A percentile compares a stretch with the other conserved stretches of the same genome.
These are phyloP conservation scores for Lissonota sp. DNA, from an alignment of 2,888 invertebrate species.

Conservation along the genomic window DNA sequence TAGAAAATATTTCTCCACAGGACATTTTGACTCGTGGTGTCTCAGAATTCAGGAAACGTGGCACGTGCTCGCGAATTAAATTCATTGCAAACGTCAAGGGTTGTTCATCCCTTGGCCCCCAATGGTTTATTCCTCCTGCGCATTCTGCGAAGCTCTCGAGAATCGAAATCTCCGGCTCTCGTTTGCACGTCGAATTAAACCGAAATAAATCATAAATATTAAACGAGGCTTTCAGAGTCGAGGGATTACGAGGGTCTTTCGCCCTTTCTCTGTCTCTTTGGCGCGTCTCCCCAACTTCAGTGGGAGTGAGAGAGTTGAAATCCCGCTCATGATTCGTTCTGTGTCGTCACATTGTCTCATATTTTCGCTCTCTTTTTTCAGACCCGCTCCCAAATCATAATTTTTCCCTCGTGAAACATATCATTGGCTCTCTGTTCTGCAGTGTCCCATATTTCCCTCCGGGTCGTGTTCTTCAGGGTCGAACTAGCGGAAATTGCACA, in stretches of 20 bases:
- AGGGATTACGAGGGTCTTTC: conserved; percentile 79
- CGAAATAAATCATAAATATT: conserved; percentile 84
- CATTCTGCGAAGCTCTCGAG: conserved; percentile 34
- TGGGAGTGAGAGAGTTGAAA: conserved; percentile 25
- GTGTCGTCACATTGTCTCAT: conserved; percentile 15
- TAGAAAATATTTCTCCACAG: not conserved
- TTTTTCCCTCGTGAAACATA: conserved; percentile 52
- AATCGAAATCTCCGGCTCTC: conserved; percentile 75
- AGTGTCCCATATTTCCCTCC: conserved; percentile 31
- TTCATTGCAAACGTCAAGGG: conserved; percentile 15
- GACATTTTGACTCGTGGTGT: not conserved
- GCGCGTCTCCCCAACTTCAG: conserved; percentile 40
- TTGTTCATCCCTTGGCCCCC: conserved; percentile 11
- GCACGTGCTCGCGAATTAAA: not conserved
- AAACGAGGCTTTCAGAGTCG: conserved; percentile 82
- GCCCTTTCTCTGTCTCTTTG: conserved; percentile 27
- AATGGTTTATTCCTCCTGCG: not conserved
- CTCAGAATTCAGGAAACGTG: too few species aligned
- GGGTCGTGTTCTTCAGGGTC: conserved; percentile 52
- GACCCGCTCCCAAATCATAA: conserved; percentile 8
- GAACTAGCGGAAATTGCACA: conserved; percentile 78
- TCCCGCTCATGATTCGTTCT: conserved; percentile 30
- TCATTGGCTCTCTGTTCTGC: conserved; percentile 19
- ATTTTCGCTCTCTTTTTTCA: conserved; percentile 29
- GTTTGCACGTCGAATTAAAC: conserved; percentile 83